Percentiles rank a stretch among this genome's conserved stretches.
These are phyloP conservation scores for Drosophila gunungcola DNA, from an alignment of 1,140 invertebrate genomes.

Conservation along the genomic window DNA sequence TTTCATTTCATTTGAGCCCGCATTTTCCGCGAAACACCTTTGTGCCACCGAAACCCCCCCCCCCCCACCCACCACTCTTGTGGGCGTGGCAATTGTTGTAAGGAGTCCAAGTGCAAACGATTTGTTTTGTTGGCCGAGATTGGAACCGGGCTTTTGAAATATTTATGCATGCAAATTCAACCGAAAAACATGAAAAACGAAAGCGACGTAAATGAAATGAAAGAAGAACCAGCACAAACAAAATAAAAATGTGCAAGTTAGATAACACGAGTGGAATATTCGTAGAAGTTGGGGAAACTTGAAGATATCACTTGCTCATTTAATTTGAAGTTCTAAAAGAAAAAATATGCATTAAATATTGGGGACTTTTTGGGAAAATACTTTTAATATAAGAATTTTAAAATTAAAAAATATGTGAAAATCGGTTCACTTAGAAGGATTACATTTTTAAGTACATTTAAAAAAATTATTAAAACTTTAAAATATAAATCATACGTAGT, in stretches of 20 bases:
- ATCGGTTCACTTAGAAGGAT: no score
- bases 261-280: constrained; percentile 23
- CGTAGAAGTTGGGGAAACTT: neutral
- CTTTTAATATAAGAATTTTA: no score
- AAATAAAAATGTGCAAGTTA: constrained; percentile 7
- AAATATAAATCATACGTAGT: constrained; percentile 16
- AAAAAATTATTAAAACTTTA: neutral
- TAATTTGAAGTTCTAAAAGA: neutral
- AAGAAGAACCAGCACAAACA: constrained; percentile 18
- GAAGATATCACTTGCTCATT: constrained; percentile 5
- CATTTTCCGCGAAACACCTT: constrained; percentile 25
- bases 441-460: no score
- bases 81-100: constrained; percentile 36
- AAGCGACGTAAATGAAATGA: constrained; percentile 34
- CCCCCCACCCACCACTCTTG: neutral
- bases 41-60: neutral
- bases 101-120: constrained; percentile 47
- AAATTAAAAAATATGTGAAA: no score
- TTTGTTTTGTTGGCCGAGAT: constrained; percentile 46
- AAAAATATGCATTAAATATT: no score
- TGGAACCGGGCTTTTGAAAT: constrained; percentile 60
- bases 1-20: constrained; percentile 64
- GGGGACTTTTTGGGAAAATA: no score
- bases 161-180: constrained; percentile 75
- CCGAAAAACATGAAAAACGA: constrained; percentile 32